A percentile compares a stretch with the other conserved stretches of the same genome.
Evolutionary conservation across 2,888 invertebrate species (phyloP).

Genomic region (Eupithecia dodoneata): DNA sequence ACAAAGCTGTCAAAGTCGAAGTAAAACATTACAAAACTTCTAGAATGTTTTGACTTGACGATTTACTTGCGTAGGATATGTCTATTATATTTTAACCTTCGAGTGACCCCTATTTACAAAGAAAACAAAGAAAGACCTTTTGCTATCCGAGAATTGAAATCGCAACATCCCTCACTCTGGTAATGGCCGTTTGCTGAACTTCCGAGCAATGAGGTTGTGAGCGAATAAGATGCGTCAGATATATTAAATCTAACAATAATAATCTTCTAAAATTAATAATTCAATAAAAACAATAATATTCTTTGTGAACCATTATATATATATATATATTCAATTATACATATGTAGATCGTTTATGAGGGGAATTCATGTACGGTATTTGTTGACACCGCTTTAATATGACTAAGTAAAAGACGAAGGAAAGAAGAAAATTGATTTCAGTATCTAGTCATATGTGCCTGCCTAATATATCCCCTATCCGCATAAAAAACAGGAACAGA

Average conservation of each 20-base stretch:
- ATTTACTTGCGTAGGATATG: not conserved
- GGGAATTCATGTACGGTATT: no score
- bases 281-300: no score
- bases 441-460: no score
- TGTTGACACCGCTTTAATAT: no score
- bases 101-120: slow-evolving; percentile 10
- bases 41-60: not conserved
- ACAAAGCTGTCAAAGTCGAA: not conserved
- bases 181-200: slow-evolving; percentile 7
- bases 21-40: not conserved
- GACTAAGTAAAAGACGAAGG: no score
- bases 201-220: not conserved
- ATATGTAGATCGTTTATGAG: no score
- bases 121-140: slow-evolving; percentile 23
- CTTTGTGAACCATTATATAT: no score
- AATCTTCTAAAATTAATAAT: not conserved
- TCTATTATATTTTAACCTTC: slow-evolving; percentile 3
- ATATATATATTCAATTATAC: no score
- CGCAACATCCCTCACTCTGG: slow-evolving; percentile 25
- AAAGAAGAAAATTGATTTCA: no score
- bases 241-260: not conserved
- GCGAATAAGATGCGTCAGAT: not conserved
- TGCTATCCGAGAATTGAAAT: slow-evolving; percentile 30
- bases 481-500: no score
- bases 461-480: no score